phyloP scores from a whole-genome alignment of 2,797 vertebrate species.

The Anguilla anguilla region DNA sequence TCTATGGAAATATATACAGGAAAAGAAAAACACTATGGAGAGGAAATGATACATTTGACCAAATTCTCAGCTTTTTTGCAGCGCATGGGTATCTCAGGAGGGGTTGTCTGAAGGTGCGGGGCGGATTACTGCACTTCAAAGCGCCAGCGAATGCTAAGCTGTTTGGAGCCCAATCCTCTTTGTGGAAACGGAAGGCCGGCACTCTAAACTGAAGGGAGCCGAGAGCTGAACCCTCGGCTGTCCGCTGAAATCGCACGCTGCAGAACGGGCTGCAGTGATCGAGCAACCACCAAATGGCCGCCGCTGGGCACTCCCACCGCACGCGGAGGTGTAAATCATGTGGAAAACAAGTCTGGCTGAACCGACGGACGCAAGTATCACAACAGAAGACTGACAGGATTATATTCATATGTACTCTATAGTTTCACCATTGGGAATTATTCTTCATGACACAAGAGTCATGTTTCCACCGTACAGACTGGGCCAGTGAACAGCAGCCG shows the following conservation, averaged over 20 bases:
- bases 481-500: slow-evolving; percentile 38
- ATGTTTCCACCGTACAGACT: slow-evolving; percentile 40
- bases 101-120: slow-evolving; percentile 74
- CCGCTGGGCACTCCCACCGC: slow-evolving; percentile 49
- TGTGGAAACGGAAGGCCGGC: slow-evolving; percentile 63
- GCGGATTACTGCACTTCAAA: slow-evolving; percentile 77
- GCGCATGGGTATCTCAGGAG: slow-evolving; percentile 54
- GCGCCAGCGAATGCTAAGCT: slow-evolving; percentile 67
- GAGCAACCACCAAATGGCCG: slow-evolving; percentile 54
- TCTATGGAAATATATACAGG: not conserved
- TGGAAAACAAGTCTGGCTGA: slow-evolving; percentile 51
- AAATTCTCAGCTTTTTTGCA: slow-evolving; percentile 2
- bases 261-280: slow-evolving; percentile 47
- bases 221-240: slow-evolving; percentile 39
- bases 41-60: slow-evolving; percentile 10
- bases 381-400: slow-evolving; percentile 60
- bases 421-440: slow-evolving; percentile 52
- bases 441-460: slow-evolving; percentile 39
- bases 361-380: slow-evolving; percentile 64
- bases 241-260: slow-evolving; percentile 33
- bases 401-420: slow-evolving; percentile 46
- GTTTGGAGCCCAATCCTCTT: slow-evolving; percentile 74
- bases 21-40: not conserved
- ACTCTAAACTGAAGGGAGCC: slow-evolving; percentile 40
- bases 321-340: slow-evolving; percentile 65